A percentile compares a stretch with the other conserved stretches of the same genome.
Conservation (phyloP, 2,888 invertebrate genomes). For the Colletes collaris region DNA sequence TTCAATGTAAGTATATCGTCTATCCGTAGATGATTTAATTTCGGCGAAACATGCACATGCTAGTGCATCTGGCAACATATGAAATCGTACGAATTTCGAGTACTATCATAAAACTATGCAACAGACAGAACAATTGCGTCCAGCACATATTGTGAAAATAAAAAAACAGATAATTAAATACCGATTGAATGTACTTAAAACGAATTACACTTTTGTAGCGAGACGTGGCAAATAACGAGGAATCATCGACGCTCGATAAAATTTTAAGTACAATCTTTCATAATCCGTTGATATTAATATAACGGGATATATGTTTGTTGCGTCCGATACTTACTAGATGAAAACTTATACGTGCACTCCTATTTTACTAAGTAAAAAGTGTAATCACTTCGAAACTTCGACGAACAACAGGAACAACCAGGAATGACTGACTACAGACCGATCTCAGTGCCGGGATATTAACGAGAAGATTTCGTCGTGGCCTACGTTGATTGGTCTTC, state of each 20-base stretch:
- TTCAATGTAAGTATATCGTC: neutral
- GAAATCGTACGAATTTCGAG: neutral
- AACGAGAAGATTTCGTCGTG: constrained; percentile 85
- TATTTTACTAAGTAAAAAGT: constrained; percentile 28
- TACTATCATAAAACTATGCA: neutral
- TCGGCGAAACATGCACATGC: constrained; percentile 1
- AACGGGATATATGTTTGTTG: neutral
- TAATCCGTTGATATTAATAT: neutral
- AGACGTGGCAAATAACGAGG: constrained; percentile 51
- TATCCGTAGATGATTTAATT: neutral
- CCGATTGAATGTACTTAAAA: neutral
- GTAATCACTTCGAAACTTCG: constrained; percentile 28
- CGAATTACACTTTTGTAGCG: constrained; percentile 19
- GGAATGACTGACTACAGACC: constrained; percentile 76
- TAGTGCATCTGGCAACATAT: neutral
- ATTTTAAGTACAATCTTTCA: neutral
- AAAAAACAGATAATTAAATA: neutral
- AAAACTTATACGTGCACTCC: constrained; percentile 4
- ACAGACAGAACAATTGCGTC: neutral
- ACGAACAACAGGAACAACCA: constrained; percentile 59
- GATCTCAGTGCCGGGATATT: constrained; percentile 77
- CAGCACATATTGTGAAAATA: neutral
- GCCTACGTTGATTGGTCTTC: constrained; percentile 85
- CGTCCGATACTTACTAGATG: constrained; percentile 36
- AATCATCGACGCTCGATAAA: constrained; percentile 1